These are phyloP conservation scores for Caranx ignobilis DNA, from an alignment of 2,113 vertebrate genomes.

Conservation along the genomic window DNA sequence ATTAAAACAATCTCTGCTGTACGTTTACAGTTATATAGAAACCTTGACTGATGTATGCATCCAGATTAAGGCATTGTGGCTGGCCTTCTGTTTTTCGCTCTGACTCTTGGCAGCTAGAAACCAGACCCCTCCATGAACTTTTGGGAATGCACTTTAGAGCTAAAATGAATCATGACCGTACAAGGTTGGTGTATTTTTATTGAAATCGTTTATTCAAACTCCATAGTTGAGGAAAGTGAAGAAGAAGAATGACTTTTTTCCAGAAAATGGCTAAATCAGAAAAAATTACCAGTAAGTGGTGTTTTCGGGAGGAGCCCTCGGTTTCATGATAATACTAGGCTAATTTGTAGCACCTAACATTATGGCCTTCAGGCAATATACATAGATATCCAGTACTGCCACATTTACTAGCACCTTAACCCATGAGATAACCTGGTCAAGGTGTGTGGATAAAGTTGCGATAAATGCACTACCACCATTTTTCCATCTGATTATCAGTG, in stretches of 20 bases:
- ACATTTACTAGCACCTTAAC: too few relatives aligned
- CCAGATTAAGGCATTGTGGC: background rate
- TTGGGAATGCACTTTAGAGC: background rate
- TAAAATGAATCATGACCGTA: constrained; percentile 6
- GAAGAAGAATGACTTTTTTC: background rate
- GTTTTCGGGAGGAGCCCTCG: background rate
- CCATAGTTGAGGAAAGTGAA: background rate
- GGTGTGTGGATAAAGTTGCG: background rate
- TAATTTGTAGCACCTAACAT: background rate
- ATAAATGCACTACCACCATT: background rate
- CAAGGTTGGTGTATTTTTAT: background rate
- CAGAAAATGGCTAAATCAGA: background rate
- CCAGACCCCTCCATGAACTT: background rate
- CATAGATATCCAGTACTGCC: too few relatives aligned
- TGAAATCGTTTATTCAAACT: constrained; percentile 7
- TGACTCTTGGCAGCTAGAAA: constrained; percentile 5
- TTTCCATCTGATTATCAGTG: background rate
- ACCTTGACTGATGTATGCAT: background rate
- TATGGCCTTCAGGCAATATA: too few relatives aligned
- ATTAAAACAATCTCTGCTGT: background rate
- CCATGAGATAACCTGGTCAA: background rate
- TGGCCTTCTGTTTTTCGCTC: background rate
- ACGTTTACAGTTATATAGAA: background rate
- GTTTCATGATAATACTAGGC: background rate
- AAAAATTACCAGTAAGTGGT: background rate